Conservation (phyloP, 2,797 vertebrate genomes). For the Syngnathus rostellatus region DNA sequence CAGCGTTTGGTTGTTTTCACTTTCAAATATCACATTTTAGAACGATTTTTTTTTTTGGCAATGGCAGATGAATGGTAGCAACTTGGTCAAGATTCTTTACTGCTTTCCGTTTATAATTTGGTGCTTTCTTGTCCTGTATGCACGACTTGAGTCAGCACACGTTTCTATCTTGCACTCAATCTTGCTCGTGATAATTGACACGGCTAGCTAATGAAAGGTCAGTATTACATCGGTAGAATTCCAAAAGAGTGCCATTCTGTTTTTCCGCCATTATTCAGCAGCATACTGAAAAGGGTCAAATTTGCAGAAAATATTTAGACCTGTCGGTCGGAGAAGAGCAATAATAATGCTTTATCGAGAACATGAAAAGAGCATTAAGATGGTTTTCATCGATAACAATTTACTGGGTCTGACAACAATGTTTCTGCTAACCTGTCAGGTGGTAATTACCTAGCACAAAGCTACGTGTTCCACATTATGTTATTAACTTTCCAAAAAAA, state of each 20-base stretch:
- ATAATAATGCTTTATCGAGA: not conserved
- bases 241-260: constrained; percentile 37
- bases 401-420: not conserved
- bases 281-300: constrained; percentile 6
- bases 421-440: not conserved
- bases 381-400: not conserved
- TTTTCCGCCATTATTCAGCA: constrained; percentile 34
- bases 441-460: not conserved
- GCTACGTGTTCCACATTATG: not conserved
- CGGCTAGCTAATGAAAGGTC: constrained; percentile 39
- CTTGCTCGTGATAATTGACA: constrained; percentile 26
- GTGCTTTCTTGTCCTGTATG: no score
- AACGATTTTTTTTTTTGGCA: not conserved
- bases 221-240: constrained; percentile 45
- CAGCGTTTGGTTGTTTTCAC: not conserved
- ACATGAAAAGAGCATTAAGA: not conserved
- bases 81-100: not conserved
- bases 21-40: constrained; percentile 12
- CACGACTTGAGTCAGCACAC: no score
- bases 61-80: not conserved
- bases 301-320: constrained; percentile 32
- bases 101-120: not conserved
- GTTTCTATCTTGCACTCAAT: constrained; percentile 24
- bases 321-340: not conserved
- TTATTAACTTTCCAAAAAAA: not conserved